Percentiles rank a stretch among this genome's conserved stretches.
phyloP scores from a whole-genome alignment of 2,888 invertebrate genomes.

The Aelia acuminata region DNA sequence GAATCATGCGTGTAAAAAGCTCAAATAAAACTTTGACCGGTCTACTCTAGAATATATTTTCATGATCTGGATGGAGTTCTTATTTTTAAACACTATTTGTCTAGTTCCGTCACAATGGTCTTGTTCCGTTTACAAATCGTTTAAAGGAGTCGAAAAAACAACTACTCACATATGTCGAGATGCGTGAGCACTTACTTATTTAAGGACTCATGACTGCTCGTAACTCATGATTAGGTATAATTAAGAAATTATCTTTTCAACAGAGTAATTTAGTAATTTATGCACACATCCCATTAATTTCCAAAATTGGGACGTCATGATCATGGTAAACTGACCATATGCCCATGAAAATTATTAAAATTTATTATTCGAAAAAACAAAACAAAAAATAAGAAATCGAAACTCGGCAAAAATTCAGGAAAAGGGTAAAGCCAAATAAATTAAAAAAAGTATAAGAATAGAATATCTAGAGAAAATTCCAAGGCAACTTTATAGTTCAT shows the following conservation, averaged over 20 bases:
- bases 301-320: not conserved
- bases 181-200: not conserved
- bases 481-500: too few species aligned
- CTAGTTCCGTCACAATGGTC: too few species aligned
- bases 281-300: not conserved
- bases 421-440: too few species aligned
- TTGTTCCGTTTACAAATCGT: too few species aligned
- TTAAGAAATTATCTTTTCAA: not conserved
- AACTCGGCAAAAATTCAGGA: too few species aligned
- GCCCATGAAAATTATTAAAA: not conserved
- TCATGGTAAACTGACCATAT: not conserved
- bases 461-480: too few species aligned
- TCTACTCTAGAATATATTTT: too few species aligned
- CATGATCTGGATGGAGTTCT: not conserved
- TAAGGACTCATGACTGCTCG: not conserved
- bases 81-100: not conserved
- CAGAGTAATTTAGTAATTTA: not conserved
- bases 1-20: too few species aligned
- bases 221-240: not conserved
- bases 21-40: too few species aligned
- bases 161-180: not conserved
- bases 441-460: too few species aligned
- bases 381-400: too few species aligned
- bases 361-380: not conserved
- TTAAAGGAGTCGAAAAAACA: too few species aligned